phyloP scores from a whole-genome alignment of 2,797 vertebrate genomes.

The Poeciliopsis presidionis region DNA sequence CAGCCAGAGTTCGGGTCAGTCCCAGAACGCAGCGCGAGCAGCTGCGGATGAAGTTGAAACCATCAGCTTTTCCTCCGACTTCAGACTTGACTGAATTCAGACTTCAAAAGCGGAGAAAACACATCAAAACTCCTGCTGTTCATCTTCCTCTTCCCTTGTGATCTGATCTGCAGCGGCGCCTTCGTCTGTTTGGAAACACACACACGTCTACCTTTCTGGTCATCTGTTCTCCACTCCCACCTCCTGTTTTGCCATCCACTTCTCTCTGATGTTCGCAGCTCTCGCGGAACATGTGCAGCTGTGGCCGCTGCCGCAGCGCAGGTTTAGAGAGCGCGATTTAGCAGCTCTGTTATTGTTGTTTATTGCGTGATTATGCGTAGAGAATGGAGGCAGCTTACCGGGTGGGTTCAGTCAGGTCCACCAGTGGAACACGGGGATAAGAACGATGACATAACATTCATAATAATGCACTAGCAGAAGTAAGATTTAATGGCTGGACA shows the following conservation, averaged over 20 bases:
- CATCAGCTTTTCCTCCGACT: slow-evolving; percentile 24
- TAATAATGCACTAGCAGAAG: slow-evolving; percentile 57
- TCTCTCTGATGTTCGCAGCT: slow-evolving; percentile 52
- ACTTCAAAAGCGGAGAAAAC: slow-evolving; percentile 32
- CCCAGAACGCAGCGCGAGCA: slow-evolving; percentile 5
- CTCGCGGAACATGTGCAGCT: slow-evolving; percentile 42
- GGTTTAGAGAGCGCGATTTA: slow-evolving; percentile 18
- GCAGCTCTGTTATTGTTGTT: slow-evolving; percentile 26
- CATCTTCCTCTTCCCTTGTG: slow-evolving; percentile 34
- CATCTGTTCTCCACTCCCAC: slow-evolving; percentile 52
- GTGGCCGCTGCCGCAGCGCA: slow-evolving; percentile 21
- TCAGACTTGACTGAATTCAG: slow-evolving; percentile 17
- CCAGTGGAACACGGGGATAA: slow-evolving; percentile 49
- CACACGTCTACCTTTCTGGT: slow-evolving; percentile 46
- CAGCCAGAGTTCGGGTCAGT: slow-evolving; percentile 23
- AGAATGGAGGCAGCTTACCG: slow-evolving; percentile 39
- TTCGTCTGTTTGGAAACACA: slow-evolving; percentile 53
- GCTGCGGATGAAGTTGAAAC: slow-evolving; percentile 48
- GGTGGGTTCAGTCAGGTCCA: slow-evolving; percentile 41
- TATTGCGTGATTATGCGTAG: slow-evolving; percentile 43
- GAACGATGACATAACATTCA: slow-evolving; percentile 64
- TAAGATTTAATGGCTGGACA: slow-evolving; percentile 54
- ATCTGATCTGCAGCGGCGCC: slow-evolving; percentile 50
- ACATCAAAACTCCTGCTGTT: slow-evolving; percentile 41
- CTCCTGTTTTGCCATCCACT: slow-evolving; percentile 32